phyloP scores from a whole-genome alignment of 1,140 invertebrate species.

The Monomorium pharaonis region DNA sequence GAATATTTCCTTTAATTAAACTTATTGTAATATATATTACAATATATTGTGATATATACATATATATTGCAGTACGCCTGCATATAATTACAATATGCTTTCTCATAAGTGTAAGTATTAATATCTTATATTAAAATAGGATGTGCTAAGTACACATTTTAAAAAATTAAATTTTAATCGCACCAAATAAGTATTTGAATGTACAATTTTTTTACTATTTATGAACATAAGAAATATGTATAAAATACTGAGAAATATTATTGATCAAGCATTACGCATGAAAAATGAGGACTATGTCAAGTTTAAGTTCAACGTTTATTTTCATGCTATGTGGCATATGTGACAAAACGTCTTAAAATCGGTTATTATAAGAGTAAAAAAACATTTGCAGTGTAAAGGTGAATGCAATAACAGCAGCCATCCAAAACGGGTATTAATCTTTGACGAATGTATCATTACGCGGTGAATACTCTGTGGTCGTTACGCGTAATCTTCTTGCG shows the following conservation, averaged over 20 bases:
- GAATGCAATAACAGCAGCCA: slow-evolving; percentile 66
- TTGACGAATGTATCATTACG: slow-evolving; percentile 70
- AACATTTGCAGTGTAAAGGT: slow-evolving; percentile 28
- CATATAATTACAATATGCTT: neutral
- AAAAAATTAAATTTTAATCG: neutral
- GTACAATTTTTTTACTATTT: neutral
- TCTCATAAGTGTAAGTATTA: neutral
- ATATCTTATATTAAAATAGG: neutral
- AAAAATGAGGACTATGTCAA: neutral
- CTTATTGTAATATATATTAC: neutral
- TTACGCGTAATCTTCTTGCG: slow-evolving; percentile 59
- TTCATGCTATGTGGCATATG: neutral
- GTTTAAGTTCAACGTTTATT: neutral
- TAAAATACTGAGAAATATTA: neutral
- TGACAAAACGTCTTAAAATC: neutral
- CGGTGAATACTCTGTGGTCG: neutral
- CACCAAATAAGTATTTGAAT: neutral
- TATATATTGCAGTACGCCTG: too few species aligned
- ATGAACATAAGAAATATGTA: neutral
- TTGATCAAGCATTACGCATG: neutral
- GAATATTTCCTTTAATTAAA: slow-evolving; percentile 13
- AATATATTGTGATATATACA: too few species aligned
- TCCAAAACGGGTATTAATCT: slow-evolving; percentile 72
- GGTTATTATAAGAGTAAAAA: slow-evolving; percentile 10
- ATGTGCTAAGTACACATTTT: neutral